These are phyloP conservation scores for Paralvinella palmiformis DNA, from an alignment of 1,140 invertebrate genomes.

Conservation along the genomic window DNA sequence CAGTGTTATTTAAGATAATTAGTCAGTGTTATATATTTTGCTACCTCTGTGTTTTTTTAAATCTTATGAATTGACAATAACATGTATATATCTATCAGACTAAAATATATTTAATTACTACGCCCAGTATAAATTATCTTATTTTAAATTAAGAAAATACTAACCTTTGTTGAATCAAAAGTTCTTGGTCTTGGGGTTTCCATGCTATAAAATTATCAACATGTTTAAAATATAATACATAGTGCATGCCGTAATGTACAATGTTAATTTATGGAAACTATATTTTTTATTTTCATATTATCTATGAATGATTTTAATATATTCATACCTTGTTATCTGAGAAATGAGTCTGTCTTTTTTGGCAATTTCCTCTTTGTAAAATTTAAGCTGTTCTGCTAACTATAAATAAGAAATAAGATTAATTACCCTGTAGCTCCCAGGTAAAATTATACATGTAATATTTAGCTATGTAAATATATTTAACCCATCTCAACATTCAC, in stretches of 20 bases:
- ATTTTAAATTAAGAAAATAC: background rate
- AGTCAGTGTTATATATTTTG: background rate
- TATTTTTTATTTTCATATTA: background rate
- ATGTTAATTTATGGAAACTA: background rate
- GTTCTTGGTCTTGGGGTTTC: background rate
- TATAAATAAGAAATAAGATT: too few relatives aligned
- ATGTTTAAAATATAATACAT: background rate
- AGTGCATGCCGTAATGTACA: background rate
- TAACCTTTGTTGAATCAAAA: background rate
- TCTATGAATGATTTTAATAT: background rate
- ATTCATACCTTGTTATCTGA: conserved; percentile 14
- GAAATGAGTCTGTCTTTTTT: conserved; percentile 20
- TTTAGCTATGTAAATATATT: too few relatives aligned
- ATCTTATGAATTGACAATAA: background rate
- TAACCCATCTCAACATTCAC: too few relatives aligned
- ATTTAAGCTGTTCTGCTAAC: too few relatives aligned
- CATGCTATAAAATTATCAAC: background rate
- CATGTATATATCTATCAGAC: background rate
- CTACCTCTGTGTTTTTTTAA: background rate
- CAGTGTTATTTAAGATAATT: background rate
- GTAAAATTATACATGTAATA: too few relatives aligned
- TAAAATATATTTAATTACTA: background rate
- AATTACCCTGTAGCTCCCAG: too few relatives aligned
- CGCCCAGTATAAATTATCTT: background rate
- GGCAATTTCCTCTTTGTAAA: conserved; percentile 8